A percentile compares a stretch with the other conserved stretches of the same genome.
These are phyloP conservation scores for Squalus acanthias DNA, from an alignment of 2,797 vertebrate genomes.

Conservation along the genomic window DNA sequence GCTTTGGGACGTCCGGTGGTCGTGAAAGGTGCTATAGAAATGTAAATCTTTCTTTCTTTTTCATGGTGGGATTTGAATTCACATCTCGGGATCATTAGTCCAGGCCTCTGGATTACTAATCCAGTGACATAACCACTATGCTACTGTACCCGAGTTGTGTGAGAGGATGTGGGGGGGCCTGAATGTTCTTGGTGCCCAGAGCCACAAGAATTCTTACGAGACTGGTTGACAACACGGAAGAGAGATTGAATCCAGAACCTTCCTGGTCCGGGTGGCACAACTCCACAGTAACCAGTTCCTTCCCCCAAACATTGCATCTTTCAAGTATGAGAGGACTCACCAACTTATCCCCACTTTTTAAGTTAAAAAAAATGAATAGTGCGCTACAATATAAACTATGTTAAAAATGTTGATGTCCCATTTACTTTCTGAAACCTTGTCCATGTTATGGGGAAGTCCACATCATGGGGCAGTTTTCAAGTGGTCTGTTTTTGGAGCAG, in stretches of 20 bases:
- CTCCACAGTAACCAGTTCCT: background rate
- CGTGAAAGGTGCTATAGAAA: no score
- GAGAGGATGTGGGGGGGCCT: no score
- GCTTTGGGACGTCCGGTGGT: no score
- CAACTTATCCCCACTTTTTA: background rate
- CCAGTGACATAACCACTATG: no score
- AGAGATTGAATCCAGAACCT: background rate
- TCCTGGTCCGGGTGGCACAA: no score
- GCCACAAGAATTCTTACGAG: background rate
- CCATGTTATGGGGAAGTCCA: background rate
- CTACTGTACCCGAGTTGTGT: no score
- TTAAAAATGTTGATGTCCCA: background rate
- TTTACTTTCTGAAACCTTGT: background rate
- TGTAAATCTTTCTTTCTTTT: no score
- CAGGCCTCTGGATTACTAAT: no score
- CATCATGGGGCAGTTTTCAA: background rate
- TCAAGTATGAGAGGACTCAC: background rate
- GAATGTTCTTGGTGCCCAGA: background rate
- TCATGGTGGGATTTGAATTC: no score
- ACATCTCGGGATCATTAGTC: no score
- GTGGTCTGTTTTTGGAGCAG: background rate
- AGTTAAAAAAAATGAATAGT: background rate
- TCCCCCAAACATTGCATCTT: no score
- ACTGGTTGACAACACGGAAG: background rate
- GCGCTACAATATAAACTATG: background rate